A percentile compares a stretch with the other conserved stretches of the same genome.
Conservation (phyloP, 2,797 vertebrate genomes). For the Vipera latastei region DNA sequence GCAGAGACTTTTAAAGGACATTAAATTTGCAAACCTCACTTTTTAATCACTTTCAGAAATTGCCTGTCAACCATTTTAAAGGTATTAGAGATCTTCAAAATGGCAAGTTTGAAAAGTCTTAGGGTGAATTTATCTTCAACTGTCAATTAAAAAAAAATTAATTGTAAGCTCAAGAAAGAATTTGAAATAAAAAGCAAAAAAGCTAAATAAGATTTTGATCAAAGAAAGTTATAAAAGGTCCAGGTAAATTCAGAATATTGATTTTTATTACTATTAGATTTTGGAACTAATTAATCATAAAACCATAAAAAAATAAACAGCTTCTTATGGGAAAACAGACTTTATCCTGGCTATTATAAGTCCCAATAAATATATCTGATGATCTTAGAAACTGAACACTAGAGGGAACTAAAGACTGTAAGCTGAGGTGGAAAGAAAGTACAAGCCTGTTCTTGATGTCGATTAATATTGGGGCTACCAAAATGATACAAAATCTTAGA, state of each 20-base stretch:
- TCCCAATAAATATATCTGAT: neutral
- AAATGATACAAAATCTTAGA: neutral
- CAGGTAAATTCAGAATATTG: neutral
- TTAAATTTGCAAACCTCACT: neutral
- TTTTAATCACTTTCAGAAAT: neutral
- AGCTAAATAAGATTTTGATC: neutral
- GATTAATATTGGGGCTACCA: neutral
- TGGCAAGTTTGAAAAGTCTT: neutral
- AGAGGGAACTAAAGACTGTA: neutral
- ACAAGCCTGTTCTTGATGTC: neutral
- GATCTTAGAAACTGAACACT: neutral
- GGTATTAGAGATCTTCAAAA: neutral
- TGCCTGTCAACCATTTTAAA: neutral
- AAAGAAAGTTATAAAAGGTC: neutral
- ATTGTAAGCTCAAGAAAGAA: neutral
- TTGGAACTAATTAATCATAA: neutral
- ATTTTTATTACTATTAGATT: neutral
- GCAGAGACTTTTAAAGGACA: neutral
- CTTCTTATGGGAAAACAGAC: neutral
- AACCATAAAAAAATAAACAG: neutral
- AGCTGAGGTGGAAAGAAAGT: neutral
- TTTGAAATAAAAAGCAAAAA: neutral
- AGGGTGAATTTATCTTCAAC: neutral
- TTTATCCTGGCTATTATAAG: neutral
- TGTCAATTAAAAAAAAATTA: neutral